Percentiles rank a stretch among this genome's conserved stretches.
Conservation (phyloP, 2,797 vertebrate genomes). For the Ctenochaetus hawaiiensis region DNA sequence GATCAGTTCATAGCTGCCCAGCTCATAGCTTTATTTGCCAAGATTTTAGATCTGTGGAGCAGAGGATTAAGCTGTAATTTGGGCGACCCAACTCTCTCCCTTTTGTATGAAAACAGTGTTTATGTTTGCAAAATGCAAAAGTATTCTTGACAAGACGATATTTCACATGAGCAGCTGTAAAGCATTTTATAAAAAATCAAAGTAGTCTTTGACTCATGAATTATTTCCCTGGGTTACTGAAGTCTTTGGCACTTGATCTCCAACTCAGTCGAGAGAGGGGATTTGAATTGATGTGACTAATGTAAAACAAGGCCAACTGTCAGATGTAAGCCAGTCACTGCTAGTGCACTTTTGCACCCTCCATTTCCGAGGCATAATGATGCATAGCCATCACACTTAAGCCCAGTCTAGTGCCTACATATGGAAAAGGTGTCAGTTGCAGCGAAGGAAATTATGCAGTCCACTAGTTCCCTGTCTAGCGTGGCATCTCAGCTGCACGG, state of each 20-base stretch:
- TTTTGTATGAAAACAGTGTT: slow-evolving; percentile 15
- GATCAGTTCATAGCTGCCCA: background rate
- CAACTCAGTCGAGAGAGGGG: slow-evolving; percentile 74
- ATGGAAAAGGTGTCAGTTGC: slow-evolving; percentile 86
- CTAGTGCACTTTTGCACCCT: slow-evolving; percentile 83
- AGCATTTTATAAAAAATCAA: slow-evolving; percentile 59
- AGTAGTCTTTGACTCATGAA: slow-evolving; percentile 70
- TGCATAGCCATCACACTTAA: slow-evolving; percentile 88
- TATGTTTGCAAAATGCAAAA: slow-evolving; percentile 41
- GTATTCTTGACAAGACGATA: slow-evolving; percentile 46
- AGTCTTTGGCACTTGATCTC: slow-evolving; percentile 82
- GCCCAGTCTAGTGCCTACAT: slow-evolving; percentile 83
- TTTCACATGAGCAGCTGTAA: slow-evolving; percentile 54
- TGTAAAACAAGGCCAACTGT: slow-evolving; percentile 89
- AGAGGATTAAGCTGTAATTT: background rate
- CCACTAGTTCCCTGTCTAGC: slow-evolving; percentile 83
- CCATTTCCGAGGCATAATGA: slow-evolving; percentile 88
- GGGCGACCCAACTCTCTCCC: background rate
- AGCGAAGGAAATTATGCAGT: slow-evolving; percentile 84
- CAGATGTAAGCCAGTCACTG: slow-evolving; percentile 85
- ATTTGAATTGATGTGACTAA: slow-evolving; percentile 88
- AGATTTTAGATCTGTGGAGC: slow-evolving; percentile 6
- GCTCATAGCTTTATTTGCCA: slow-evolving; percentile 20
- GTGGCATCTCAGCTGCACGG: slow-evolving; percentile 76
- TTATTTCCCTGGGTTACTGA: slow-evolving; percentile 79